Percentiles rank a stretch among this genome's conserved stretches.
Conservation (phyloP, 2,797 vertebrate species). For the Phrynocephalus vlangalii region DNA sequence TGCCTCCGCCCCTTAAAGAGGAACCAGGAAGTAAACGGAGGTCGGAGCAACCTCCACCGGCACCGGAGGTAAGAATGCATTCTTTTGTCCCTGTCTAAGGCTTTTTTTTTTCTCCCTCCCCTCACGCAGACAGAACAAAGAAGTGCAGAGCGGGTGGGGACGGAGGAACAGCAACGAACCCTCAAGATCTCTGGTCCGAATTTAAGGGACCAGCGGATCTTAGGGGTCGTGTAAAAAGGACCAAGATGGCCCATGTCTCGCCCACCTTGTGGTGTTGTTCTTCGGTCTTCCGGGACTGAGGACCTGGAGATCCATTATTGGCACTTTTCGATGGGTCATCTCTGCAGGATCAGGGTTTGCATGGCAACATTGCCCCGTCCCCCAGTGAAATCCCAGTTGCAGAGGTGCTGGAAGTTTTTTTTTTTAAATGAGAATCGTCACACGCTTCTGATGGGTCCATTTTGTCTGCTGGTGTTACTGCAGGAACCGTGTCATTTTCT, state of each 20-base stretch:
- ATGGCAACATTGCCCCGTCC: background rate
- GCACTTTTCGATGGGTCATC: background rate
- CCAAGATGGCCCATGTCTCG: background rate
- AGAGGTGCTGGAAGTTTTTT: background rate
- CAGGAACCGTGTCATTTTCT: background rate
- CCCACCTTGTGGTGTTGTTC: background rate
- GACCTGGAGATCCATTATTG: background rate
- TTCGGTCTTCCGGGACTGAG: background rate
- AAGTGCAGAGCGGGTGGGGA: no score
- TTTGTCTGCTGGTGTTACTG: background rate
- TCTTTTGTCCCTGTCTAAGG: no score
- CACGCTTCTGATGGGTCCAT: background rate
- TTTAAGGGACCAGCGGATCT: no score
- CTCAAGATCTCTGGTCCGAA: no score
- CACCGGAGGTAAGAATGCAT: no score
- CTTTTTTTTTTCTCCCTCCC: no score
- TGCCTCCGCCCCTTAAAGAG: no score
- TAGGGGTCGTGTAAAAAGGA: no score
- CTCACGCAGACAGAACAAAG: no score
- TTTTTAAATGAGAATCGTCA: constrained; percentile 9
- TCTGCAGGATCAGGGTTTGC: background rate
- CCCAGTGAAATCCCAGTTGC: background rate
- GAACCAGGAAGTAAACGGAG: no score
- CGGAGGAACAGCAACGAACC: no score
- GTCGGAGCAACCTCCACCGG: no score